Evolutionary conservation across 2,797 vertebrate genomes (phyloP).

Genomic region (Malurus leucopterus): DNA sequence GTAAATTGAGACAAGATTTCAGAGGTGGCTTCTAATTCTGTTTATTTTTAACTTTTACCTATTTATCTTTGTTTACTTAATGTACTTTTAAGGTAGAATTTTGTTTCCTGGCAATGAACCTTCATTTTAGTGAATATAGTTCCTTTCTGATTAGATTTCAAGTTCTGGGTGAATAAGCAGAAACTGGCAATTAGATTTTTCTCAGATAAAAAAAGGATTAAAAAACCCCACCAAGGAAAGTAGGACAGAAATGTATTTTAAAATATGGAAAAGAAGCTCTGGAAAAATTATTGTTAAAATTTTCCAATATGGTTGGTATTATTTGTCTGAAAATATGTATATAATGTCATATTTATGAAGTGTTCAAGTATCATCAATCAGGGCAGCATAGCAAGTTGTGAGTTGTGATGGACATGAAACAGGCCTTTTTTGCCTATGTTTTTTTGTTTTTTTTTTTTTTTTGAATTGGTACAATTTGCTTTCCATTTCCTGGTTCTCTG

Average conservation of each 20-base stretch:
- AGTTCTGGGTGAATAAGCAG: neutral
- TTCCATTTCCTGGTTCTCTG: neutral
- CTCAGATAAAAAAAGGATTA: neutral
- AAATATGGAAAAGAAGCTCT: neutral
- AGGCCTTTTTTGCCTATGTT: neutral
- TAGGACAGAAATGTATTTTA: neutral
- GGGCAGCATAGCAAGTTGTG: neutral
- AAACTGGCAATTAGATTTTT: neutral
- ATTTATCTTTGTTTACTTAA: neutral
- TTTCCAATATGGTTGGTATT: neutral
- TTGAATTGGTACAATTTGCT: neutral
- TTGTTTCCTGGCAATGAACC: neutral
- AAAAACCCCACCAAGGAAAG: neutral
- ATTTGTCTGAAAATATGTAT: neutral
- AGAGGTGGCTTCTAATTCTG: neutral
- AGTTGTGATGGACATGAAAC: neutral
- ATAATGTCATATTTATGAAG: neutral
- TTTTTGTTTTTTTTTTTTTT: neutral
- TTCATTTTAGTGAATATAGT: neutral
- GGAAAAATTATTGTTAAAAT: neutral
- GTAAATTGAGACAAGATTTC: neutral
- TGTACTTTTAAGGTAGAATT: neutral
- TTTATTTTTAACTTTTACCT: neutral
- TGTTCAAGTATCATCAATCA: neutral
- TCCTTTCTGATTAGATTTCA: neutral